Percentiles rank a stretch among this genome's conserved stretches.
Evolutionary conservation across 2,113 vertebrate species (phyloP).

Genomic region (Lycocorax pyrrhopterus): DNA sequence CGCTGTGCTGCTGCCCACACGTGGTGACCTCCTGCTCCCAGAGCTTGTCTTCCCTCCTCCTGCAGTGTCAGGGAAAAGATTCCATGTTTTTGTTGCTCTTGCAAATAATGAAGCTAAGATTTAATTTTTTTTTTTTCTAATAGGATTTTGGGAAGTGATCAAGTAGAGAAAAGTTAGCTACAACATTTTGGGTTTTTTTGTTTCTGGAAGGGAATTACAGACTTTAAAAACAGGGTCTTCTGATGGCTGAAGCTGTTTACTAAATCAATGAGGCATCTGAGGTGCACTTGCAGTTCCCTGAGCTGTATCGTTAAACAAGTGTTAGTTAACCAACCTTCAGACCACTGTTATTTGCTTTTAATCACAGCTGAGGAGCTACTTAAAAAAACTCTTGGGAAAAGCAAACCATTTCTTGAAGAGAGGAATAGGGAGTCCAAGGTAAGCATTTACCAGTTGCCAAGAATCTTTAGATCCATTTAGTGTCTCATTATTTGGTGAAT

Average conservation of each 20-base stretch:
- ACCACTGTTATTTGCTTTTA: conserved; percentile 1
- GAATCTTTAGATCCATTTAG: conserved; percentile 42
- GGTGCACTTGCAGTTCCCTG: background rate
- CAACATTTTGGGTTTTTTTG: background rate
- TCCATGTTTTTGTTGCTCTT: background rate
- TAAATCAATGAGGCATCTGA: background rate
- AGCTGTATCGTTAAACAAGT: background rate
- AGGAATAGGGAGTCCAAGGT: background rate
- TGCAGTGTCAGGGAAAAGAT: background rate
- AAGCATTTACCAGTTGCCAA: background rate
- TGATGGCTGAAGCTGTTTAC: background rate
- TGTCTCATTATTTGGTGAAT: conserved; percentile 45
- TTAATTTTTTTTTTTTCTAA: background rate
- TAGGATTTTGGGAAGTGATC: background rate
- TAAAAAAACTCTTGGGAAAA: conserved; percentile 34
- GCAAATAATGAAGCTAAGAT: background rate
- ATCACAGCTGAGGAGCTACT: conserved; percentile 31
- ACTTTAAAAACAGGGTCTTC: background rate
- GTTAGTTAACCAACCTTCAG: background rate
- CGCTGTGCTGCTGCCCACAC: fast-evolving
- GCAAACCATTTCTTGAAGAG: conserved; percentile 25
- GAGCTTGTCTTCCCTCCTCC: background rate
- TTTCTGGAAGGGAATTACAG: background rate
- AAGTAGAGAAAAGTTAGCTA: background rate
- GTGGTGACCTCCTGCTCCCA: background rate